Evolutionary conservation across 2,888 invertebrate genomes (phyloP).

Genomic region (Diaperis boleti): DNA sequence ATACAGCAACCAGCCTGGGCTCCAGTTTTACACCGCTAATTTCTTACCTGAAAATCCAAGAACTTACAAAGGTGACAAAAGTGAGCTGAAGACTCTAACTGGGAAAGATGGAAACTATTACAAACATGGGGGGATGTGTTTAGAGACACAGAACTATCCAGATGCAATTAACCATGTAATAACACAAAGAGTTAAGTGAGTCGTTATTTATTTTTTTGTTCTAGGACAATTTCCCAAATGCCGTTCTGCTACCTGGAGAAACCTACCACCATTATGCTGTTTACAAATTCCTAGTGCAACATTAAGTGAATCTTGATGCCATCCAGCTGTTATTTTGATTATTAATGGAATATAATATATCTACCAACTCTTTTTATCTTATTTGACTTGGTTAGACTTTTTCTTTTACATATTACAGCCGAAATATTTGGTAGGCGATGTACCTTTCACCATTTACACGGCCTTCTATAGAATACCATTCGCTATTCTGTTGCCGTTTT

Average conservation of each 20-base stretch:
- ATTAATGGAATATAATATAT: too few species aligned
- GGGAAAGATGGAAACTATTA: constrained; percentile 57
- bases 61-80: constrained; percentile 50
- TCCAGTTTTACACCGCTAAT: constrained; percentile 92
- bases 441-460: too few species aligned
- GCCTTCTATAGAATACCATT: too few species aligned
- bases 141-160: constrained; percentile 94
- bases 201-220: constrained; percentile 60
- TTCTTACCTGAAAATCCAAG: constrained; percentile 72
- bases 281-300: constrained; percentile 58
- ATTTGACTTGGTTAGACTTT: too few species aligned
- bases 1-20: constrained; percentile 88
- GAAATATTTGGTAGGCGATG: too few species aligned
- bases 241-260: constrained; percentile 79
- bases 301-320: constrained; percentile 5
- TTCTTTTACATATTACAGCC: too few species aligned
- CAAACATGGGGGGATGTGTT: constrained; percentile 78
- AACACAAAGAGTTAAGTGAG: constrained; percentile 9
- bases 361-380: too few species aligned
- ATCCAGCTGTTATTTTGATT: neutral
- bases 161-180: constrained; percentile 88
- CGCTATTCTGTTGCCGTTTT: too few species aligned
- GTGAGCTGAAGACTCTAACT: constrained; percentile 43
- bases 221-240: constrained; percentile 81
- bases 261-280: constrained; percentile 73